A percentile compares a stretch with the other conserved stretches of the same genome.
Conservation (phyloP, 2,888 invertebrate genomes). For the Sesia bembeciformis region DNA sequence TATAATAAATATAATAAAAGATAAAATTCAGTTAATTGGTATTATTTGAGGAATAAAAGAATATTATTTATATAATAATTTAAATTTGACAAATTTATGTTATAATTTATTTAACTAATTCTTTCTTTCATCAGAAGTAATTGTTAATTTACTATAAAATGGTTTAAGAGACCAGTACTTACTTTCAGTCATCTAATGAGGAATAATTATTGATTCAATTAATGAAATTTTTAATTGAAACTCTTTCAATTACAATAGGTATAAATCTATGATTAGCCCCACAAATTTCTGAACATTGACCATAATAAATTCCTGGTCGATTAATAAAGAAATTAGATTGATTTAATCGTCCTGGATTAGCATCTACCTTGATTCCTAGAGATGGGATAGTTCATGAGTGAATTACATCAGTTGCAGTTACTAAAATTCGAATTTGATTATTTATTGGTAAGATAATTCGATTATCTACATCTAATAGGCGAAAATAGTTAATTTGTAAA, state of each 20-base stretch:
- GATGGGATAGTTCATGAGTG: conserved; percentile 79
- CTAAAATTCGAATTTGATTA: conserved; percentile 77
- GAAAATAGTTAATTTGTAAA: conserved; percentile 56
- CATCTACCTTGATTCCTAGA: conserved; percentile 78
- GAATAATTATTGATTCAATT: conserved; percentile 71
- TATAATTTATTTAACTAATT: conserved; percentile 64
- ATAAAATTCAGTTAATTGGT: conserved; percentile 73
- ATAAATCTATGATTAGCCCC: conserved; percentile 87
- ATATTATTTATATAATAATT: conserved; percentile 74
- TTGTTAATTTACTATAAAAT: conserved; percentile 76
- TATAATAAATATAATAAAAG: conserved; percentile 45
- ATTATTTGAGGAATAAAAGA: conserved; percentile 82
- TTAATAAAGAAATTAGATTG: conserved; percentile 77
- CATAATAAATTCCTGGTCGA: conserved; percentile 79
- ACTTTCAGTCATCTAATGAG: conserved; percentile 80
- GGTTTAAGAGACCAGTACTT: conserved; percentile 83
- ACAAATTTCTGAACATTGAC: conserved; percentile 89
- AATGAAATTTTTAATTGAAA: conserved; percentile 69
- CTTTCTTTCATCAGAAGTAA: conserved; percentile 79
- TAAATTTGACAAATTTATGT: conserved; percentile 79
- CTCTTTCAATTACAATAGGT: conserved; percentile 80
- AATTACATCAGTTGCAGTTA: conserved; percentile 77
- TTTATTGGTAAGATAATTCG: conserved; percentile 74
- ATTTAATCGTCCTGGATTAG: conserved; percentile 78
- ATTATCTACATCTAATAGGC: conserved; percentile 78